Conservation (phyloP, 2,888 invertebrate genomes). For the Phymatocera aterrima region DNA sequence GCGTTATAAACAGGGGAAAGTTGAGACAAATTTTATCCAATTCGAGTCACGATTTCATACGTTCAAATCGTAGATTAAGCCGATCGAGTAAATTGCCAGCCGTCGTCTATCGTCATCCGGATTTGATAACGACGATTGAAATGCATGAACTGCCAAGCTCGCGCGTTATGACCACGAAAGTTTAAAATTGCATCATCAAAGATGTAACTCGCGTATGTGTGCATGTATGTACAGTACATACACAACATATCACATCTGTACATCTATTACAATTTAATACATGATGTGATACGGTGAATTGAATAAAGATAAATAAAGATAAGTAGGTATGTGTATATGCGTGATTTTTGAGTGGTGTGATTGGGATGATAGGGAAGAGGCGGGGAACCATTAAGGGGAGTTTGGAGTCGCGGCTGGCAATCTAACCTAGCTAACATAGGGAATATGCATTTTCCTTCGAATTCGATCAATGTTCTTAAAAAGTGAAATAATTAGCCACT, state of each 20-base stretch:
- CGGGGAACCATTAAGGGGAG: neutral
- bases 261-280: neutral
- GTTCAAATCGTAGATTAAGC: neutral
- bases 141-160: neutral
- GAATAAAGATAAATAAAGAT: neutral
- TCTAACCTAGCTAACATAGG: too few species aligned
- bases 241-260: neutral
- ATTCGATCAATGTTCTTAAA: too few species aligned
- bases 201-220: too few species aligned
- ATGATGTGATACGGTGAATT: constrained; percentile 23
- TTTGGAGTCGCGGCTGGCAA: too few species aligned
- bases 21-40: neutral
- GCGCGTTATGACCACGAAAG: neutral
- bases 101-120: neutral
- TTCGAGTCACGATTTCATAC: neutral
- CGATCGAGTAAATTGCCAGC: neutral
- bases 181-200: neutral
- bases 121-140: neutral
- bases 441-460: too few species aligned
- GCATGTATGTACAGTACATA: too few species aligned
- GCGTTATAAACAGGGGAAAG: too few species aligned
- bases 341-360: neutral
- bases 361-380: neutral
- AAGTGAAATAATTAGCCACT: too few species aligned
- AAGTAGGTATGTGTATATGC: neutral